These are phyloP conservation scores for Balaenoptera acutorostrata DNA, from an alignment of 2,113 vertebrate species.

Conservation along the genomic window DNA sequence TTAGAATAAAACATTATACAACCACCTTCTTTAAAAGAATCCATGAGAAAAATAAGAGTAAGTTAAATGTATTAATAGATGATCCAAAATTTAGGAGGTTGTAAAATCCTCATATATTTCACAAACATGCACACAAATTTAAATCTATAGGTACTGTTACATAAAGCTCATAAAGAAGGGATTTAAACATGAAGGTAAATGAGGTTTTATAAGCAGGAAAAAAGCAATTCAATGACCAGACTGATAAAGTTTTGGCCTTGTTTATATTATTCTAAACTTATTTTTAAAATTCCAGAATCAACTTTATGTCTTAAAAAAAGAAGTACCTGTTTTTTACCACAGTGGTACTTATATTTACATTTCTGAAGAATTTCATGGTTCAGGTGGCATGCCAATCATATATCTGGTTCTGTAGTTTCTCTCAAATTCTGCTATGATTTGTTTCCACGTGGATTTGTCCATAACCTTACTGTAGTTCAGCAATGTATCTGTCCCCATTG, in stretches of 20 bases:
- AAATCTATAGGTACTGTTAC: neutral
- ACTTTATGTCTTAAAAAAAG: neutral
- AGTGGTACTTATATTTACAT: neutral
- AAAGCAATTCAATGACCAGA: neutral
- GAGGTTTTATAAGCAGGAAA: neutral
- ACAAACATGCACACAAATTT: neutral
- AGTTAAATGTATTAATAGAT: neutral
- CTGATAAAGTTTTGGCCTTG: neutral
- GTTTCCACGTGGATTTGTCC: constrained; percentile 15
- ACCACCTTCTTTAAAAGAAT: neutral
- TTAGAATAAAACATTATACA: neutral
- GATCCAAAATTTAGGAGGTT: neutral
- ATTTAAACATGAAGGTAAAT: neutral
- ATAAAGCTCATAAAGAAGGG: neutral
- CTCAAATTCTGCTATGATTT: neutral
- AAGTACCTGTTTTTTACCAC: neutral
- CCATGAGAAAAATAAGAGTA: neutral
- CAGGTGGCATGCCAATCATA: neutral
- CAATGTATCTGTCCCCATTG: neutral
- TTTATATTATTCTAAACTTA: neutral
- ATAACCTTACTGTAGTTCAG: constrained; percentile 23
- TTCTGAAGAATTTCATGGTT: constrained; percentile 10
- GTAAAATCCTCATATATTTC: neutral
- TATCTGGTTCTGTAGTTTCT: neutral
- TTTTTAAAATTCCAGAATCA: neutral